Base-by-base conservation (phyloP, 2,888 invertebrate species). In the Heliconius cydno region DNA sequence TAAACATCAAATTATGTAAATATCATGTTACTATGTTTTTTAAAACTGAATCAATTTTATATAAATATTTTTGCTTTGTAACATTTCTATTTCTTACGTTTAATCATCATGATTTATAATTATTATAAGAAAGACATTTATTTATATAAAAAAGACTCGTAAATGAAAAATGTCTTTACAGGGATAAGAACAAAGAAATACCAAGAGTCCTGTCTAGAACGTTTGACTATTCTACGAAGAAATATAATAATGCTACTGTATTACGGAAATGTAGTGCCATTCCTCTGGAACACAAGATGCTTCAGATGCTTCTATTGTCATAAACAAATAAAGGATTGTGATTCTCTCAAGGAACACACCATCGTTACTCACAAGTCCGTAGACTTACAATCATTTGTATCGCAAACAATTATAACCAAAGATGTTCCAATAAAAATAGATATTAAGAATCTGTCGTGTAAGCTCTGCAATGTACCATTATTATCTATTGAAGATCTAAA, bases 351-450 rank as follows among this genome's bases (percentile, higher is more conserved):
- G 85, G 86, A 88, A 30, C 92, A 92, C 63, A 90, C 89, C 0
- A 22, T 38, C 41, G 25, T 77, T 0, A 89, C 86, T 81, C 93
- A 93, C 78, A 82, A 80, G 3, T 52, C 79, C 0, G 79, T 90
- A 5, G 88, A 92, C 66, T 71, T 92, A 0, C 84, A 88, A 0
- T 60, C 76, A 0, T 91, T 92, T 72, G 85, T 92, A 65, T 85
- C 86, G 0, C 90, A 89, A 78, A 87, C 84, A 60, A 87, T 93
- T 0, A 88, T 91, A 1, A 86, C 91, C 0, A 93, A 93, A 87
- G 91, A 93, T 75, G 82, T 93, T 0, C 93, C 93, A 0, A 84
- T 93, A 3, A 93, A 93, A 86, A 85, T 93, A n/a, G 93, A 93
- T 63, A 84, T 93, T 0, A 79, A 86, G 0, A 81, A 88, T 3